Conservation (phyloP, 1,140 invertebrate species). For the Sweltsa coloradensis region DNA sequence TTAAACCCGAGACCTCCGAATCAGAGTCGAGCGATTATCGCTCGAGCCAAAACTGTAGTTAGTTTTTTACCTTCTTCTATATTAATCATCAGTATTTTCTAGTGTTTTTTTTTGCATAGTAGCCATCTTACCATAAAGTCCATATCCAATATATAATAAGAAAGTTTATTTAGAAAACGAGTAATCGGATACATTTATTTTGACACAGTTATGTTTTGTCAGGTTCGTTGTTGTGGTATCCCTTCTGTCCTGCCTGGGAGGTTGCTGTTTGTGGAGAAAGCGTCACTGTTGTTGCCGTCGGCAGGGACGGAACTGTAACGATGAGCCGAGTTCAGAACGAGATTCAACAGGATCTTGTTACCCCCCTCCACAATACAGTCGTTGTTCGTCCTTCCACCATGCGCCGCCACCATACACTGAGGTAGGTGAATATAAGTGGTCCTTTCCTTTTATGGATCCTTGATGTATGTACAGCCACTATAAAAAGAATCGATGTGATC, state of each 20-base stretch:
- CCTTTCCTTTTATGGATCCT: background rate
- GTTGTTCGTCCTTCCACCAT: conserved; percentile 57
- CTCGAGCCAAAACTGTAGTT: no score
- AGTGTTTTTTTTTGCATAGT: conserved; percentile 24
- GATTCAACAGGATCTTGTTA: conserved; percentile 63
- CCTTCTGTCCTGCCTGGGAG: conserved; percentile 32
- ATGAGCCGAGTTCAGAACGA: conserved; percentile 27
- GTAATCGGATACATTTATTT: background rate
- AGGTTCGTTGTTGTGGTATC: conserved; percentile 38
- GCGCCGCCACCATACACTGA: conserved; percentile 69
- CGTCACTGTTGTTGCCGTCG: conserved; percentile 14
- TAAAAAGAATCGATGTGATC: background rate
- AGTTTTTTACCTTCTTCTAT: no score
- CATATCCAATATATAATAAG: background rate
- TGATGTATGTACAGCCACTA: background rate
- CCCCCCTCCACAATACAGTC: conserved; percentile 61
- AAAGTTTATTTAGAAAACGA: background rate
- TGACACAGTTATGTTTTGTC: conserved; percentile 16
- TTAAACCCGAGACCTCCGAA: no score
- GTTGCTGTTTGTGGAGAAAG: conserved; percentile 33
- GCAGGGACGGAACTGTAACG: conserved; percentile 17
- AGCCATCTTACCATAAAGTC: conserved; percentile 24
- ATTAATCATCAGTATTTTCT: no score
- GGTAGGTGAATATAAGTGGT: conserved; percentile 37
- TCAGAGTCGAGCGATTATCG: no score